Percentiles rank a stretch among this genome's conserved stretches.
Evolutionary conservation across 2,113 vertebrate species (phyloP).

Genomic region (Eublepharis macularius): DNA sequence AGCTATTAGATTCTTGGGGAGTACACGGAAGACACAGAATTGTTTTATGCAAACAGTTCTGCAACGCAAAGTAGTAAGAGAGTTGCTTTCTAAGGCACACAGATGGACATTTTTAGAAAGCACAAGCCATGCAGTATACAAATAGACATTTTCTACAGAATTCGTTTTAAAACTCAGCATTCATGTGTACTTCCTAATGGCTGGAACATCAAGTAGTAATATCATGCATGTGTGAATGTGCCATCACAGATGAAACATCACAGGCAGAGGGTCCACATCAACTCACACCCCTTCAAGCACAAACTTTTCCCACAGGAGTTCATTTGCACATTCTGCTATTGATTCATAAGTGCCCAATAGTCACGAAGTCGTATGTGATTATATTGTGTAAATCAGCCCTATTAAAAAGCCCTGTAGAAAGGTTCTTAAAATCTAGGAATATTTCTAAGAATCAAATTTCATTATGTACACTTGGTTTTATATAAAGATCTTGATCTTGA

Average conservation of each 20-base stretch:
- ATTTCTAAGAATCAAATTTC: background rate
- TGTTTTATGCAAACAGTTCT: background rate
- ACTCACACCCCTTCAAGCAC: background rate
- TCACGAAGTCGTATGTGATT: background rate
- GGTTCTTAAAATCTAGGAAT: background rate
- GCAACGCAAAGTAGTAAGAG: background rate
- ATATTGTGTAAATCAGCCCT: background rate
- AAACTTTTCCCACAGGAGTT: background rate
- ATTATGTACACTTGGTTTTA: background rate
- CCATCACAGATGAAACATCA: background rate
- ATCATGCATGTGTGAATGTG: background rate
- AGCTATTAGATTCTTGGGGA: background rate
- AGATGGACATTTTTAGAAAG: slow-evolving; percentile 8
- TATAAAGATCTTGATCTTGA: background rate
- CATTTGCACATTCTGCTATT: too few species aligned
- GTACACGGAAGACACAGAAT: background rate
- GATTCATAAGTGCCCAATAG: background rate
- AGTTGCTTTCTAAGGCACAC: slow-evolving; percentile 22
- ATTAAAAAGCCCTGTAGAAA: background rate
- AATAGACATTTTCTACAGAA: background rate
- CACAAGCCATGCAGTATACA: slow-evolving; percentile 37
- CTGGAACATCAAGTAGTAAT: background rate
- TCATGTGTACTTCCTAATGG: background rate
- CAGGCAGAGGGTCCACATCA: background rate
- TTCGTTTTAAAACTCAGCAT: background rate